A percentile compares a stretch with the other conserved stretches of the same genome.
Conservation (phyloP, 2,113 vertebrate genomes). For the Struthidea cinerea region DNA sequence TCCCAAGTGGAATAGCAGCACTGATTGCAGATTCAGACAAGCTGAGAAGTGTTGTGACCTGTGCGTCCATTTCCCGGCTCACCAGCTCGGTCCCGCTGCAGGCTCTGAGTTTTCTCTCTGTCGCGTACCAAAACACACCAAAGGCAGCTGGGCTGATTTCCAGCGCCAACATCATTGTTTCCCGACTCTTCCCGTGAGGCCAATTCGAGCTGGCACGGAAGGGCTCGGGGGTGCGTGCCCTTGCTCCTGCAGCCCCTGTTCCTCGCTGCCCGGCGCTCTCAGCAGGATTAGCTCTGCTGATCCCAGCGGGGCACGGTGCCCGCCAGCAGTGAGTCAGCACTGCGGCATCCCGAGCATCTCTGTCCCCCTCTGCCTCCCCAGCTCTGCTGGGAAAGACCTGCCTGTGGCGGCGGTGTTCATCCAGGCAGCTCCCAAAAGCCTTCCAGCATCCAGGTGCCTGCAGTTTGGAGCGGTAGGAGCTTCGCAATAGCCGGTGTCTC, state of each 20-base stretch:
- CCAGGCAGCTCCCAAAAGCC: background rate
- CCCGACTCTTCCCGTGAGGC: background rate
- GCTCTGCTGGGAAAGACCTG: background rate
- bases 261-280: background rate
- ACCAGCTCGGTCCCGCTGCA: background rate
- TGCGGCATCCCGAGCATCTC: background rate
- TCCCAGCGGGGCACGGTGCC: background rate
- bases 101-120: background rate
- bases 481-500: background rate
- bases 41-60: background rate
- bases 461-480: background rate
- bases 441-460: background rate
- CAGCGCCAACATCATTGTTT: background rate
- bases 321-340: background rate
- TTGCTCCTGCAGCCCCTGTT: background rate
- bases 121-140: background rate
- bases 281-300: background rate
- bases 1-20: background rate
- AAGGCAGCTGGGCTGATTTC: background rate
- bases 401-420: background rate
- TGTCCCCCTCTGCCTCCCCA: background rate
- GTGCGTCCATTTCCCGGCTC: background rate
- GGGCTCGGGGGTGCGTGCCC: accelerated
- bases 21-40: background rate
- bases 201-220: background rate